A percentile compares a stretch with the other conserved stretches of the same genome.
Conservation (phyloP, 2,113 vertebrate species). For the Erinaceus europaeus region DNA sequence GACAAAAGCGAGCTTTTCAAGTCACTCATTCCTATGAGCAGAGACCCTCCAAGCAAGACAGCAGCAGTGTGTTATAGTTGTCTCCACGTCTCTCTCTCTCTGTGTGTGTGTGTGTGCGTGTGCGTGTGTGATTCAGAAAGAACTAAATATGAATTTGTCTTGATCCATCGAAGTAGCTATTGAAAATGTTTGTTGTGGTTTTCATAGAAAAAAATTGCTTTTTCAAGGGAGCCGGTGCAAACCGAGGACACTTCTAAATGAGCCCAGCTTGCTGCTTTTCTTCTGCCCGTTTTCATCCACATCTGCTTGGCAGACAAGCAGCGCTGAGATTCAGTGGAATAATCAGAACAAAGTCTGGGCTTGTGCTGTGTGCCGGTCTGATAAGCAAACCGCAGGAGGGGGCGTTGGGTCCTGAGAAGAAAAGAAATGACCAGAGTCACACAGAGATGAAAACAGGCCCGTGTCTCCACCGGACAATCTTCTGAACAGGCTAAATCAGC, state of each 20-base stretch:
- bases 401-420: not conserved
- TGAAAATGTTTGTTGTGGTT: constrained; percentile 43
- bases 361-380: not conserved
- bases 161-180: constrained; percentile 13
- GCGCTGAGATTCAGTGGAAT: not conserved
- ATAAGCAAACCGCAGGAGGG: constrained; percentile 46
- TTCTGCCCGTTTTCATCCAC: constrained; percentile 37
- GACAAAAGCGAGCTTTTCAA: not conserved
- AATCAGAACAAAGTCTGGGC: constrained; percentile 2
- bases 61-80: not conserved
- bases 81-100: not conserved
- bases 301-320: constrained; percentile 38
- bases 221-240: not conserved
- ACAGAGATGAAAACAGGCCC: constrained; percentile 40
- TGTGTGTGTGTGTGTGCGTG: not conserved
- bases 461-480: not conserved
- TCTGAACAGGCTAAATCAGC: constrained; percentile 43
- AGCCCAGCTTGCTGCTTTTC: constrained; percentile 33
- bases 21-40: not conserved
- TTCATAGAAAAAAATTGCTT: not conserved
- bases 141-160: not conserved
- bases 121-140: not conserved
- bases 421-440: constrained; percentile 25
- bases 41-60: not conserved
- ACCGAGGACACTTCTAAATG: constrained; percentile 6